Evolutionary conservation across 1,140 invertebrate genomes (phyloP).

Genomic region (Trachelipus rathkii): DNA sequence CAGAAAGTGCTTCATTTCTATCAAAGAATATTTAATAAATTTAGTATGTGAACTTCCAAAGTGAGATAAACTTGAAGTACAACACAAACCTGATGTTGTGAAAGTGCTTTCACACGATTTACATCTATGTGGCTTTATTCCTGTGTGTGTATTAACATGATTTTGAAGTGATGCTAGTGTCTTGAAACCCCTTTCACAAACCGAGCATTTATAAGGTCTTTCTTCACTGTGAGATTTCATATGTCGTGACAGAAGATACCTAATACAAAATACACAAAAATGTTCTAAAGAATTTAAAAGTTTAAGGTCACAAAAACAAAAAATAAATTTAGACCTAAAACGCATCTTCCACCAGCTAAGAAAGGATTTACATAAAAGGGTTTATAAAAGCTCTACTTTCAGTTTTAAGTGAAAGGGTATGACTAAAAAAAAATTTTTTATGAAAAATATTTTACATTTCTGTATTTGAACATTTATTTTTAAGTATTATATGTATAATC

Average conservation of each 20-base stretch:
- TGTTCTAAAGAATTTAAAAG: constrained; percentile 19
- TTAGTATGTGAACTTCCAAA: too few relatives aligned
- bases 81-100: constrained; percentile 75
- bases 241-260: constrained; percentile 71
- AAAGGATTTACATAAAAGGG: too few relatives aligned
- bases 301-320: not conserved
- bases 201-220: constrained; percentile 86
- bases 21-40: too few relatives aligned
- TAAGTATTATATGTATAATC: too few relatives aligned
- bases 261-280: constrained; percentile 16
- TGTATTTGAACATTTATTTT: too few relatives aligned
- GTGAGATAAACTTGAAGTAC: not conserved
- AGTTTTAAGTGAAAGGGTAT: too few relatives aligned
- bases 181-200: constrained; percentile 93
- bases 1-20: too few relatives aligned
- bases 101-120: constrained; percentile 89
- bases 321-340: not conserved
- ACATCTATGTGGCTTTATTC: constrained; percentile 89
- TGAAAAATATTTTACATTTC: too few relatives aligned
- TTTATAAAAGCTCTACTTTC: too few relatives aligned
- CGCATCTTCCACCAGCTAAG: too few relatives aligned
- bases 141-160: constrained; percentile 94
- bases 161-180: constrained; percentile 88
- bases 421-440: too few relatives aligned
- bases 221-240: constrained; percentile 95